Conservation (phyloP, 2,113 vertebrate genomes). For the Xenopus tropicalis region UCB_Xtro_10.0 CM004444.2:176276501-176277000, state of each 20-base stretch:
- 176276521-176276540: conserved; percentile 9
- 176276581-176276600: conserved; percentile 10
- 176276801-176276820: conserved; percentile 22
- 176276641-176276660: conserved; percentile 30
- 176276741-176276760: background rate
- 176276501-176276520: conserved; percentile 6
- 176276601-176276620: background rate
- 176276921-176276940: conserved; percentile 11
- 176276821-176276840: conserved; percentile 35
- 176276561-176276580: background rate
- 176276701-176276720: background rate
- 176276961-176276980: conserved; percentile 37
- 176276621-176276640: conserved; percentile 19
- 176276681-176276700: conserved; percentile 2
- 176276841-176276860: conserved; percentile 5
- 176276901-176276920: conserved; percentile 4
- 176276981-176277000: conserved; percentile 17
- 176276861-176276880: conserved; percentile 6
- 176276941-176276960: conserved; percentile 5
- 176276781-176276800: conserved; percentile 11
- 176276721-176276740: conserved; percentile 9
- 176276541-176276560: conserved; percentile 2
- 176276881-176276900: background rate
- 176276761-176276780: conserved; percentile 17
- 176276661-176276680: background rate